phyloP scores from a whole-genome alignment of 2,888 invertebrate species.

The Nezara viridula region DNA sequence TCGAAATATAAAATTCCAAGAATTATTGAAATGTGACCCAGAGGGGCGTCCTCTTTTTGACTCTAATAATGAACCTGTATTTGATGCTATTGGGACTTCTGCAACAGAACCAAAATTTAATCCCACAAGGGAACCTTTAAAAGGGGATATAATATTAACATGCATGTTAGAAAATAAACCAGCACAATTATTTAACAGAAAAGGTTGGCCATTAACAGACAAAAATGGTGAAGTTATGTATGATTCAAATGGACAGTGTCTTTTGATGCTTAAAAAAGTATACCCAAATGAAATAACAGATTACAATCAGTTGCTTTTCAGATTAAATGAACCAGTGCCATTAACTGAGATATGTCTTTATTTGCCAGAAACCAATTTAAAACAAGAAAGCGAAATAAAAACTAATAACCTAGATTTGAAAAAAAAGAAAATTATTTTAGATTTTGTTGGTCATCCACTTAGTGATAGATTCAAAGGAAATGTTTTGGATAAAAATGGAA shows the following conservation, averaged over 20 bases:
- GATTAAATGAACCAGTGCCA: slow-evolving; percentile 16
- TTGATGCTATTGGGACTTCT: slow-evolving; percentile 50
- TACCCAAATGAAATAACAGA: slow-evolving; percentile 19
- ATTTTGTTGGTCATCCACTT: slow-evolving; percentile 31
- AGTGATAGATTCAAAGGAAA: slow-evolving; percentile 8
- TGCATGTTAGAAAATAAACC: slow-evolving; percentile 58
- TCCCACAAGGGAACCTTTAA: slow-evolving; percentile 50
- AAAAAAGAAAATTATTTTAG: slow-evolving; percentile 8
- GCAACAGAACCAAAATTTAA: slow-evolving; percentile 51
- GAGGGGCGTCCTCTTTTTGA: slow-evolving; percentile 59
- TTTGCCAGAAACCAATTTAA: slow-evolving; percentile 14
- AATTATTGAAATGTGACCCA: slow-evolving; percentile 57
- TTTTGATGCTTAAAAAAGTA: slow-evolving; percentile 48
- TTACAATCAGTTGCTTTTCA: slow-evolving; percentile 7
- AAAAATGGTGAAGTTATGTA: slow-evolving; percentile 30
- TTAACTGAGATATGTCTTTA: slow-evolving; percentile 33
- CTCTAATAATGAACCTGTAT: slow-evolving; percentile 37
- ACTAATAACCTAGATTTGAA: not conserved
- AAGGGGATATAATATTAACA: slow-evolving; percentile 49
- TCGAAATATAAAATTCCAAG: slow-evolving; percentile 53
- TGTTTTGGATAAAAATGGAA: slow-evolving; percentile 33
- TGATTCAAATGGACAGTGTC: slow-evolving; percentile 39
- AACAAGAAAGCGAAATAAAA: not conserved
- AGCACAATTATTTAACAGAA: slow-evolving; percentile 60
- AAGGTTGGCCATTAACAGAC: slow-evolving; percentile 61